phyloP scores from a whole-genome alignment of 2,888 invertebrate genomes.

The Halocaridina rubra region DNA sequence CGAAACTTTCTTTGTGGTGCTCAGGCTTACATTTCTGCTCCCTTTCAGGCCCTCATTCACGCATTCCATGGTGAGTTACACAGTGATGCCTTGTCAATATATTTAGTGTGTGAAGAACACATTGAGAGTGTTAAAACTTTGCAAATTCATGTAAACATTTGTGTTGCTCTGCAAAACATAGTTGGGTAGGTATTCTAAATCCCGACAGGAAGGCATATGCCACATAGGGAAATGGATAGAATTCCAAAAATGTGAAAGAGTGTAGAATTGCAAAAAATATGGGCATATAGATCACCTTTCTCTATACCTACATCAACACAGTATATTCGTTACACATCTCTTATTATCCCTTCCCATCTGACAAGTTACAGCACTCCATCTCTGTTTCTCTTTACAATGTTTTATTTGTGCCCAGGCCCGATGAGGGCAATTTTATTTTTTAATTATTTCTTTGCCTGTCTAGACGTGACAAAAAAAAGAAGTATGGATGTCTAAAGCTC shows the following conservation, averaged over 20 bases:
- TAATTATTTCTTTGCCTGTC: no score
- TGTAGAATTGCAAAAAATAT: slow-evolving; percentile 15
- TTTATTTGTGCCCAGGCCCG: no score
- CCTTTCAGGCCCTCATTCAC: neutral
- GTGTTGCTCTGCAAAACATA: neutral
- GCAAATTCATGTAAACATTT: neutral
- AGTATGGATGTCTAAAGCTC: no score
- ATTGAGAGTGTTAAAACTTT: neutral
- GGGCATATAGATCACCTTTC: no score
- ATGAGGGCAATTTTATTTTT: no score
- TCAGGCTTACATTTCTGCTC: neutral
- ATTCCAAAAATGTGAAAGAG: neutral
- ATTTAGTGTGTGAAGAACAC: neutral
- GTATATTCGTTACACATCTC: no score
- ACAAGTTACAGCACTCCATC: no score
- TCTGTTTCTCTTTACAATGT: no score
- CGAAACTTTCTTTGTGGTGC: neutral
- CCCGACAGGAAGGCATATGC: neutral
- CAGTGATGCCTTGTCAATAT: slow-evolving; percentile 12
- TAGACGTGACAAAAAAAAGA: no score
- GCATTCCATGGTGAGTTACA: slow-evolving; percentile 9
- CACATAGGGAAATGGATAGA: neutral
- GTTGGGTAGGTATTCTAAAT: slow-evolving; percentile 15
- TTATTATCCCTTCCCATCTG: no score
- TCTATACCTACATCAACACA: no score